Conservation (phyloP, 1,140 invertebrate genomes). For the roundworm (Caenorhabditis elegans) region DNA sequence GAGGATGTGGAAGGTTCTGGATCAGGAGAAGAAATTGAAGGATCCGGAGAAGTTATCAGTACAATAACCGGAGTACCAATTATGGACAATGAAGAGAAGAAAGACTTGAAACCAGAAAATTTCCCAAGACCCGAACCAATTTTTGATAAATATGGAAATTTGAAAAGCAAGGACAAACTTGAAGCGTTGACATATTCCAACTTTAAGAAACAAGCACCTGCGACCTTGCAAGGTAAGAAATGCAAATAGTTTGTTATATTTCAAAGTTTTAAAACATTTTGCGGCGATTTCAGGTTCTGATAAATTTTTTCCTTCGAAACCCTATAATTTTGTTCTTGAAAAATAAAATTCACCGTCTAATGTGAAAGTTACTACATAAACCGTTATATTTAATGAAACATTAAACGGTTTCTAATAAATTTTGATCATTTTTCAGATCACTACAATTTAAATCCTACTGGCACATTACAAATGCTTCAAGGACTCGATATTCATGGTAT, state of each 20-base stretch:
- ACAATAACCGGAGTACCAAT: not conserved
- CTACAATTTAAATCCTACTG: not conserved
- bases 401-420: not conserved
- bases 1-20: not conserved
- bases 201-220: constrained; percentile 1
- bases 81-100: not conserved
- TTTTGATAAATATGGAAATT: constrained; percentile 9
- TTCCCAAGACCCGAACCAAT: constrained; percentile 9
- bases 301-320: no score
- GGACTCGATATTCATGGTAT: not conserved
- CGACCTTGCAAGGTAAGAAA: not conserved
- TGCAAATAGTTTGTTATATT: no score
- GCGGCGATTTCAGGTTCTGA: no score
- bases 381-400: no score
- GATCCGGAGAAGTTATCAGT: constrained; percentile 15
- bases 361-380: no score
- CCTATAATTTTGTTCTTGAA: no score
- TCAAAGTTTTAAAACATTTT: no score
- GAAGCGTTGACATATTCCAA: not conserved
- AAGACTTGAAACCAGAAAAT: not conserved
- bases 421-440: not conserved
- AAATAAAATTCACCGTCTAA: no score
- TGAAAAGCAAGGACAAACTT: constrained; percentile 1
- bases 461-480: constrained; percentile 18
- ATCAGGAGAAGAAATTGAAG: not conserved